Evolutionary conservation across 2,797 vertebrate genomes (phyloP).

Genomic region (Pseudomugil tenellus): DNA sequence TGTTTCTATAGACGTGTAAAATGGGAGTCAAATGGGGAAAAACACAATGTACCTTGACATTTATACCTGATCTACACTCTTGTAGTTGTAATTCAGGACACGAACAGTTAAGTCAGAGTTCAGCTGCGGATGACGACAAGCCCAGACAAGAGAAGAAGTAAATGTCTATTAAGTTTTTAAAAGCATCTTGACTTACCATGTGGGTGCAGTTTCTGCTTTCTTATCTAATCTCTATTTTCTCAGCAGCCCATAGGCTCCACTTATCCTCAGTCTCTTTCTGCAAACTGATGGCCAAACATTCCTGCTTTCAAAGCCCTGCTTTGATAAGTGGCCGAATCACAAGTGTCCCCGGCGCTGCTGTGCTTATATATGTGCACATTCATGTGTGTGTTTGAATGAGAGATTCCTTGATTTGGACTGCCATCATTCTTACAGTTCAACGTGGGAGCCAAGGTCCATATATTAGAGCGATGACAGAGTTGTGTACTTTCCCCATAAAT

Average conservation of each 20-base stretch:
- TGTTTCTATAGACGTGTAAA: slow-evolving; percentile 7
- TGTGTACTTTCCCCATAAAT: slow-evolving; percentile 75
- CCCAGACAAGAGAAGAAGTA: slow-evolving; percentile 21
- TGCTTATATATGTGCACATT: not conserved
- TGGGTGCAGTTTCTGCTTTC: slow-evolving; percentile 21
- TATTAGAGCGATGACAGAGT: slow-evolving; percentile 67
- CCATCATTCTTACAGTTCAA: slow-evolving; percentile 38
- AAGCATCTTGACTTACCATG: slow-evolving; percentile 11
- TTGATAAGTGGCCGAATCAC: slow-evolving; percentile 33
- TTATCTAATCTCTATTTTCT: slow-evolving; percentile 50
- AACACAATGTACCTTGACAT: not conserved
- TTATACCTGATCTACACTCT: not conserved
- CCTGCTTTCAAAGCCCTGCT: slow-evolving; percentile 28
- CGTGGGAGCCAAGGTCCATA: slow-evolving; percentile 47
- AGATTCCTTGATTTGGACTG: slow-evolving; percentile 33
- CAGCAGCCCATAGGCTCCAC: slow-evolving; percentile 30
- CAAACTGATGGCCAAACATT: slow-evolving; percentile 42
- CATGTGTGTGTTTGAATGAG: slow-evolving; percentile 32
- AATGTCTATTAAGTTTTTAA: slow-evolving; percentile 27
- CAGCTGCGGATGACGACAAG: not conserved
- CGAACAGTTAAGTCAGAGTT: slow-evolving; percentile 2
- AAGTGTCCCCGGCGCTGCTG: slow-evolving; percentile 55
- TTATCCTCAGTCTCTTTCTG: slow-evolving; percentile 51
- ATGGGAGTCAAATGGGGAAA: not conserved
- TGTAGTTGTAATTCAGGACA: slow-evolving; percentile 13